A percentile compares a stretch with the other conserved stretches of the same genome.
Evolutionary conservation across 2,888 invertebrate species (phyloP).

Genomic region (Pachliopta kotzebuea): DNA sequence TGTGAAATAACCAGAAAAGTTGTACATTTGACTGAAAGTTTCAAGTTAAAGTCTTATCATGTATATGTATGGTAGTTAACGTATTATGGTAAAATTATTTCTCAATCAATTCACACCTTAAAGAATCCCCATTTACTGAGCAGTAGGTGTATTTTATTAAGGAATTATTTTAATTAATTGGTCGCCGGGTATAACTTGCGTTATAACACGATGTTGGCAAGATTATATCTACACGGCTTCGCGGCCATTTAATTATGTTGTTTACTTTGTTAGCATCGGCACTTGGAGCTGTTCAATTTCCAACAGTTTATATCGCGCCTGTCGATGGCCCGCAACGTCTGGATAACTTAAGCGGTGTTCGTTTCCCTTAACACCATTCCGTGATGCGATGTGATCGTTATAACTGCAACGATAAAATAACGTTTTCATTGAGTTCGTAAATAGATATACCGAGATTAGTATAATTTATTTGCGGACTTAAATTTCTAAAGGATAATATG

Average conservation of each 20-base stretch:
- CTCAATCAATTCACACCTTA: slow-evolving; percentile 7
- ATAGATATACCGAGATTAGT: background rate
- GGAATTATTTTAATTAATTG: slow-evolving; percentile 38
- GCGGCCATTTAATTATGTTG: slow-evolving; percentile 29
- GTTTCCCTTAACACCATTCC: slow-evolving; percentile 17
- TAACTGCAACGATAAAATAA: slow-evolving; percentile 5
- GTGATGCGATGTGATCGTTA: slow-evolving; percentile 4
- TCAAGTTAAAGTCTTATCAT: too few relatives aligned
- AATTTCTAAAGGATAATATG: too few relatives aligned
- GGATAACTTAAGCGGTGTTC: slow-evolving; percentile 6
- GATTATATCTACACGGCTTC: slow-evolving; percentile 26
- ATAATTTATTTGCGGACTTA: background rate
- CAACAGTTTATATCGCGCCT: slow-evolving; percentile 21
- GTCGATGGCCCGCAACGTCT: slow-evolving; percentile 13
- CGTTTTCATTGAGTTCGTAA: slow-evolving; percentile 10
- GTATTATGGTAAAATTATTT: background rate
- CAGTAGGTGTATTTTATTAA: slow-evolving; percentile 28
- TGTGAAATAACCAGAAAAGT: too few relatives aligned
- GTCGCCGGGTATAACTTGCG: slow-evolving; percentile 26
- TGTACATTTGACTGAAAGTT: background rate
- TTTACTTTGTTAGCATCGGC: slow-evolving; percentile 27
- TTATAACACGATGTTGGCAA: slow-evolving; percentile 26
- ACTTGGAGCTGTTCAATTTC: slow-evolving; percentile 23
- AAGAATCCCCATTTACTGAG: slow-evolving; percentile 13
- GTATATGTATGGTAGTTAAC: too few relatives aligned